A percentile compares a stretch with the other conserved stretches of the same genome.
These are phyloP conservation scores for Podargus strigoides DNA, from an alignment of 2,797 vertebrate species.

Conservation along the genomic window DNA sequence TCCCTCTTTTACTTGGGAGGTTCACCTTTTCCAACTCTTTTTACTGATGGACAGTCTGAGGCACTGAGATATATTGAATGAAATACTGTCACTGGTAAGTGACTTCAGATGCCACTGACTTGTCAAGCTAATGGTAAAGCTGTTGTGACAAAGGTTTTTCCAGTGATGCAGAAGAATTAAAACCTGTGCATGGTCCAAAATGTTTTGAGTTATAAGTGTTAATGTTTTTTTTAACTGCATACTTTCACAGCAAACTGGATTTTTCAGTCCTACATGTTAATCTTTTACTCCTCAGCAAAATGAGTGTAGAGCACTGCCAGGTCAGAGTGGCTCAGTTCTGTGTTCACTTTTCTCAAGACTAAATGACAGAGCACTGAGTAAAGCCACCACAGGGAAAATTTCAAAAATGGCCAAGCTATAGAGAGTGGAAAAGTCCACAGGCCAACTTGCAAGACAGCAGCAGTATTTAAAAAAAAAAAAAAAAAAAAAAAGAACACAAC, in stretches of 20 bases:
- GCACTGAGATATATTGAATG: not conserved
- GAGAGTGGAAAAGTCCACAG: not conserved
- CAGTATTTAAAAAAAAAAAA: not conserved
- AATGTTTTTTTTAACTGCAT: not conserved
- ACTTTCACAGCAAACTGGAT: not conserved
- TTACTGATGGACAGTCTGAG: not conserved
- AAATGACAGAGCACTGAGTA: not conserved
- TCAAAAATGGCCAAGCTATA: not conserved
- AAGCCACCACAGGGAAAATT: not conserved
- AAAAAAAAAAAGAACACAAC: too few relatives aligned
- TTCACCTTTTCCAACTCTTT: not conserved
- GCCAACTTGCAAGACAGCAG: not conserved
- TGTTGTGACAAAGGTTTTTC: not conserved
- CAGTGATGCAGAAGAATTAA: not conserved
- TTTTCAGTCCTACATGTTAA: not conserved
- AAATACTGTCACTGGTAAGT: not conserved
- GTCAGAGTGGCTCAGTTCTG: not conserved
- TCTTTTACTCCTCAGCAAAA: not conserved
- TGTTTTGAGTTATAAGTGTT: not conserved
- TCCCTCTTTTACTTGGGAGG: not conserved
- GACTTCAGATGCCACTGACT: not conserved
- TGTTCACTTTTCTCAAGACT: not conserved
- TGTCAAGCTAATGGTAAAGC: not conserved
- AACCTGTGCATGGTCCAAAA: not conserved
- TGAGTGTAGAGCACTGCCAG: not conserved